A percentile compares a stretch with the other conserved stretches of the same genome.
These are phyloP conservation scores for Urocolius indicus DNA, from an alignment of 2,113 vertebrate species.

Conservation along the genomic window DNA sequence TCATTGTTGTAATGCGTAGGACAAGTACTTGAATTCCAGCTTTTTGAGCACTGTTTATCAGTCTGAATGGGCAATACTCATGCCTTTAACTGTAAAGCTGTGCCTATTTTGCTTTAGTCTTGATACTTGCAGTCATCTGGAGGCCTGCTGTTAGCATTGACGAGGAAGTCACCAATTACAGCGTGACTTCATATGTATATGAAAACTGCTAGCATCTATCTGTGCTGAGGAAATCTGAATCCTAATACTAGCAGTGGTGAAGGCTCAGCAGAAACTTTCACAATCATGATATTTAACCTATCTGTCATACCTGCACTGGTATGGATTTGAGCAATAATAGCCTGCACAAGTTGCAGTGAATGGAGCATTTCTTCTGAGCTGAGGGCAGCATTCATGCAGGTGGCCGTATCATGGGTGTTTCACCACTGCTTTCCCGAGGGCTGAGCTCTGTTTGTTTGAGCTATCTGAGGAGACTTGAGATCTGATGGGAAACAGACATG, in stretches of 20 bases:
- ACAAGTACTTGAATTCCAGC: not conserved
- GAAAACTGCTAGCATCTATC: not conserved
- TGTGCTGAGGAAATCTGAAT: not conserved
- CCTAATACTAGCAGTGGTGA: not conserved
- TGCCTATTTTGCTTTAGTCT: not conserved
- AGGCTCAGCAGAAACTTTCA: not conserved
- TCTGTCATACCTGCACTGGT: not conserved
- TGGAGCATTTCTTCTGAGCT: not conserved
- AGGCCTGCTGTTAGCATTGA: not conserved
- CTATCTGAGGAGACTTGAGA: not conserved
- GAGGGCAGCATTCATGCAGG: rapidly evolving
- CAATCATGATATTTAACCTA: not conserved
- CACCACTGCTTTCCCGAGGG: rapidly evolving
- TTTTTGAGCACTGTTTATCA: not conserved
- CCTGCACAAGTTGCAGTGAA: not conserved
- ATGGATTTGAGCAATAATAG: not conserved
- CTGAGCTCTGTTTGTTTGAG: not conserved
- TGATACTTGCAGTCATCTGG: not conserved
- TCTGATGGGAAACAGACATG: not conserved
- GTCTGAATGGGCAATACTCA: not conserved
- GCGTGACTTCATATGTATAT: rapidly evolving
- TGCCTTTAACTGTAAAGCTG: not conserved
- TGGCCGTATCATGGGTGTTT: not conserved
- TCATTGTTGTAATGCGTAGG: not conserved
- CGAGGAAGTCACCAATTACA: not conserved